Evolutionary conservation across 2,888 invertebrate species (phyloP).

Genomic region (Aromia moschata): DNA sequence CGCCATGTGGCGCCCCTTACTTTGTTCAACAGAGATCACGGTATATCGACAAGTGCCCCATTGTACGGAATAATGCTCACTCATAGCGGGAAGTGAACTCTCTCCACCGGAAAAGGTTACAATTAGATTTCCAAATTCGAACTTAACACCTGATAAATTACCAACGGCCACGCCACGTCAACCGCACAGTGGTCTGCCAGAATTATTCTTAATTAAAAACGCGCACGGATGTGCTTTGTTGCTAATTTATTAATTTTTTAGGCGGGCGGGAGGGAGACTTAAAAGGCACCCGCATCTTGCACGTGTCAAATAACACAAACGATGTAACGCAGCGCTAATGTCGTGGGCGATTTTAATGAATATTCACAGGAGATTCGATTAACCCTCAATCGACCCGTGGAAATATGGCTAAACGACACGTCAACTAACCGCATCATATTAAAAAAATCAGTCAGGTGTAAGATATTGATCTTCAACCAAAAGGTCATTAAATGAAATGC

Average conservation of each 20-base stretch:
- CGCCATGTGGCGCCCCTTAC: conserved; percentile 57
- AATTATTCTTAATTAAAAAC: conserved; percentile 47
- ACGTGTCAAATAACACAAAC: conserved; percentile 23
- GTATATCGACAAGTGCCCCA: conserved; percentile 56
- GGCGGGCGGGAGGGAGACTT: conserved; percentile 1
- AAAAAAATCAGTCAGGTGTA: conserved; percentile 32
- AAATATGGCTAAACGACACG: conserved; percentile 16
- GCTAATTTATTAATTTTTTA: conserved; percentile 20
- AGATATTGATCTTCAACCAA: conserved; percentile 30
- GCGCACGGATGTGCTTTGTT: conserved; percentile 27
- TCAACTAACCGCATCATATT: conserved; percentile 31
- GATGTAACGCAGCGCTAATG: conserved; percentile 22
- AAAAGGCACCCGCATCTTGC: conserved; percentile 21
- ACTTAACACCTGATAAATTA: conserved; percentile 60
- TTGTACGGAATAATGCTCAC: conserved; percentile 52
- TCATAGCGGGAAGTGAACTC: conserved; percentile 55
- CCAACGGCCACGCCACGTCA: conserved; percentile 49
- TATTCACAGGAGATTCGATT: conserved; percentile 28
- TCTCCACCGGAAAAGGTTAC: conserved; percentile 54
- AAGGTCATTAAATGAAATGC: neutral
- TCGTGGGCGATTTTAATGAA: conserved; percentile 28
- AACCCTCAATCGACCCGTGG: conserved; percentile 18
- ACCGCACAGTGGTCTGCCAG: conserved; percentile 45
- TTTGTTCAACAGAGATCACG: conserved; percentile 51
- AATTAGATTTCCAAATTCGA: conserved; percentile 57